These are phyloP conservation scores for Thera britannica DNA, from an alignment of 2,888 invertebrate species.

Conservation along the genomic window DNA sequence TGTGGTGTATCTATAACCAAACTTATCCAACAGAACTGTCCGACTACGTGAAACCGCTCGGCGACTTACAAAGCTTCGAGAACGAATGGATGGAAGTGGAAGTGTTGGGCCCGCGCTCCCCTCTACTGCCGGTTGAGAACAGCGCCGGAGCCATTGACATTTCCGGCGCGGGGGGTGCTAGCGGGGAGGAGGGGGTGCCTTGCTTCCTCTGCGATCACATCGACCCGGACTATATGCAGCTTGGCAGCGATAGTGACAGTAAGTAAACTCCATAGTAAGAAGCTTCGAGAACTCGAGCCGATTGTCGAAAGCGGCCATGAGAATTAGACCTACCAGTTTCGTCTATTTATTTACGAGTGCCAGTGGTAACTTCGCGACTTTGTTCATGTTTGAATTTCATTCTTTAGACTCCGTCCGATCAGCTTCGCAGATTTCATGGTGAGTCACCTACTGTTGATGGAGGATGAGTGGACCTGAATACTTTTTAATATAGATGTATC, in stretches of 20 bases:
- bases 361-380: too few relatives aligned
- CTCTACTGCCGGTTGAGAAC: slow-evolving; percentile 63
- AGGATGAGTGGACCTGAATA: too few relatives aligned
- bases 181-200: slow-evolving; percentile 78
- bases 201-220: slow-evolving; percentile 86
- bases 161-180: slow-evolving; percentile 34
- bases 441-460: too few relatives aligned
- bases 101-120: slow-evolving; percentile 85
- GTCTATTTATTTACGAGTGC: too few relatives aligned
- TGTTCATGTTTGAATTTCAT: too few relatives aligned
- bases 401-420: too few relatives aligned
- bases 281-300: too few relatives aligned
- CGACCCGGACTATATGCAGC: slow-evolving; percentile 83
- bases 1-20: not conserved
- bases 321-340: too few relatives aligned
- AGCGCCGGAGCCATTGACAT: slow-evolving; percentile 42
- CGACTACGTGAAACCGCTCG: slow-evolving; percentile 88
- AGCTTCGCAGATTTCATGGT: too few relatives aligned
- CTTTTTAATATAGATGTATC: too few relatives aligned
- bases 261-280: slow-evolving; percentile 37
- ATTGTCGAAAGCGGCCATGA: too few relatives aligned
- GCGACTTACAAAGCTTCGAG: slow-evolving; percentile 92
- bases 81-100: slow-evolving; percentile 97
- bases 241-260: slow-evolving; percentile 81
- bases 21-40: slow-evolving; percentile 51